Base-by-base conservation (phyloP, 2,888 invertebrate genomes). In the Cynaeus angustus region DNA sequence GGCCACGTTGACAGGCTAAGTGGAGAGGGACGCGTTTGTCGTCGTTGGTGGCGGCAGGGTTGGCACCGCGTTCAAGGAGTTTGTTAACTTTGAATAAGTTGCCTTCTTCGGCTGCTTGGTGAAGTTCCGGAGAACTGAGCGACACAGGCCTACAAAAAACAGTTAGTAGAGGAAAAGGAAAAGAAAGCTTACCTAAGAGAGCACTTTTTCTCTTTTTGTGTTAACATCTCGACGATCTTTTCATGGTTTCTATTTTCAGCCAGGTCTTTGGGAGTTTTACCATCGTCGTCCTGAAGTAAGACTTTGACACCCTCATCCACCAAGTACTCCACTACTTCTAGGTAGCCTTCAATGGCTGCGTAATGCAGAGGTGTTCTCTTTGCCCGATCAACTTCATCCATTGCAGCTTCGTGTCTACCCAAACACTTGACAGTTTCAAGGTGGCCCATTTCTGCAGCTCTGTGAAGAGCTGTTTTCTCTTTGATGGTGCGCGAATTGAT, bases 11-110 rank as follows among this genome's bases (percentile, higher is more conserved):
- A 21, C 41, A 10, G n/a, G 7, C 10, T 1, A 5, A 10, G 14
- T 38, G 14, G n/a, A n/a, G 8, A 26, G 4, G n/a, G 56, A 8
- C 1, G 38, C 56, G 12, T 9, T 38, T 3, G 26, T 21, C 43
- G n/a, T 21, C 21, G 5, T 10, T n/a, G 9, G 1, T n/a, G 8
- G 12, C 7, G 10, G 38, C 38, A 6, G 37, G 9, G 12, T 8
- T 10, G 3, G 56, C 14, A 38, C 38, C 56, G n/a, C 41, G 38
- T 28, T n/a, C 4, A 3, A 56, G 26, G 3, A 38, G 56, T 6
- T 9, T 12, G 26, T 3, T 21, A 21, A 21, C 4, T 21, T 21
- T 21, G 2, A 4, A 21, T 21, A 21, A 21, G 4, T 21, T n/a
- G 3, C 56, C 56, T 1, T 16, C 30, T 28, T 7, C 6, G 3